These are phyloP conservation scores for Unio delphinus DNA, from an alignment of 2,888 invertebrate genomes.

Conservation along the genomic window DNA sequence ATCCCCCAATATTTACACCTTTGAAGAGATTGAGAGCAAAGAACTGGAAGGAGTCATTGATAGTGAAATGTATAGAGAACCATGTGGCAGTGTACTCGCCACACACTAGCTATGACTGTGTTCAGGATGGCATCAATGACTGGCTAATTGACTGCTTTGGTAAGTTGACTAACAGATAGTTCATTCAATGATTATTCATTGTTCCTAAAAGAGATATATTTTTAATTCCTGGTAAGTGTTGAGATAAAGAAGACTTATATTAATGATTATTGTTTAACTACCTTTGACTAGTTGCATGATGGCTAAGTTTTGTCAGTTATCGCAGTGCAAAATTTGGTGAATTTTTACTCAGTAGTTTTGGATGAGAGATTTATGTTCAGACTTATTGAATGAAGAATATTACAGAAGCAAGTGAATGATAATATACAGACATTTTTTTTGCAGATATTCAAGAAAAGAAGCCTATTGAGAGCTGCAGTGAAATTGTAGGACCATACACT, in stretches of 20 bases:
- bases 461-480: constrained; percentile 37
- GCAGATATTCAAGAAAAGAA: constrained; percentile 35
- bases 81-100: constrained; percentile 93
- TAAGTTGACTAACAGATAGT: constrained; percentile 42
- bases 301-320: too few species aligned
- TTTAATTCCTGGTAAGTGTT: too few species aligned
- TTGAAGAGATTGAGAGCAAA: constrained; percentile 82
- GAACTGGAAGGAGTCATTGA: constrained; percentile 84
- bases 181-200: too few species aligned
- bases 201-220: too few species aligned
- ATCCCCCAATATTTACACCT: constrained; percentile 93
- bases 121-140: constrained; percentile 90
- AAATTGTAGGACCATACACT: constrained; percentile 17
- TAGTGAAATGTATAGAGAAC: constrained; percentile 85
- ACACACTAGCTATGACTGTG: constrained; percentile 91
- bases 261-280: too few species aligned
- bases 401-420: background rate
- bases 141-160: constrained; percentile 86
- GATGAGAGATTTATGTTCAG: too few species aligned
- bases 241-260: too few species aligned
- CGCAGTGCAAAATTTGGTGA: too few species aligned
- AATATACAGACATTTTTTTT: constrained; percentile 2
- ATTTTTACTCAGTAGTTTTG: too few species aligned
- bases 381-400: too few species aligned
- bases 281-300: too few species aligned